phyloP scores from a whole-genome alignment of 1,140 invertebrate species.

The Dendroctonus valens region DNA sequence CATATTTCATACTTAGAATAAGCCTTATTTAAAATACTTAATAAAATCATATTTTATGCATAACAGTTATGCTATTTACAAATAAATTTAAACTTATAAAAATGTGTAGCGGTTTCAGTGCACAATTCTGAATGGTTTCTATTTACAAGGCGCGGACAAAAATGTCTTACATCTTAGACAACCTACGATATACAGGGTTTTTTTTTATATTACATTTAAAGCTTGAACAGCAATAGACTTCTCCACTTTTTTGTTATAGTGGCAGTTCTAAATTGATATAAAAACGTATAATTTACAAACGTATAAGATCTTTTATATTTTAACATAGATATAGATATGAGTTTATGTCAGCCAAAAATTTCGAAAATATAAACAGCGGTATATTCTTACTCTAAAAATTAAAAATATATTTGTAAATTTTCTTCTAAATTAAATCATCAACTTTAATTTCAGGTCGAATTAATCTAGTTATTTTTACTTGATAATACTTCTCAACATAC shows the following conservation, averaged over 20 bases:
- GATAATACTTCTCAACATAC: too few relatives aligned
- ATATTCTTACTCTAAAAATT: not conserved
- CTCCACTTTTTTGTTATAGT: conserved; percentile 32
- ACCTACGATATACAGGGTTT: conserved; percentile 19
- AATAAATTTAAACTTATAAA: not conserved
- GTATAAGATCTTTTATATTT: conserved; percentile 1
- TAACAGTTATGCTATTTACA: too few relatives aligned
- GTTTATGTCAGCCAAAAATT: not conserved
- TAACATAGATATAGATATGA: conserved; percentile 17
- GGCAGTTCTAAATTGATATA: conserved; percentile 34
- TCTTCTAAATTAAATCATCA: too few relatives aligned
- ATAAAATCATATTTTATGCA: too few relatives aligned
- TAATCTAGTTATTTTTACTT: too few relatives aligned
- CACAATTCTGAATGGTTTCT: not conserved
- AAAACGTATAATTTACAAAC: conserved; percentile 13
- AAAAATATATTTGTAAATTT: too few relatives aligned
- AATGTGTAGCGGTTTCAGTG: not conserved
- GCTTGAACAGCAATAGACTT: conserved; percentile 34
- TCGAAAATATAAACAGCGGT: not conserved
- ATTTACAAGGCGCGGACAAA: conserved; percentile 29
- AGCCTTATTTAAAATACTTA: too few relatives aligned
- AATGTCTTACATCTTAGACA: conserved; percentile 21
- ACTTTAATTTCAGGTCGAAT: too few relatives aligned
- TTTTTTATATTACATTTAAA: conserved; percentile 35
- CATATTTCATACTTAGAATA: not conserved